Conservation (phyloP, 64 coral and sea anemone species). For the Montipora foliosa region DNA sequence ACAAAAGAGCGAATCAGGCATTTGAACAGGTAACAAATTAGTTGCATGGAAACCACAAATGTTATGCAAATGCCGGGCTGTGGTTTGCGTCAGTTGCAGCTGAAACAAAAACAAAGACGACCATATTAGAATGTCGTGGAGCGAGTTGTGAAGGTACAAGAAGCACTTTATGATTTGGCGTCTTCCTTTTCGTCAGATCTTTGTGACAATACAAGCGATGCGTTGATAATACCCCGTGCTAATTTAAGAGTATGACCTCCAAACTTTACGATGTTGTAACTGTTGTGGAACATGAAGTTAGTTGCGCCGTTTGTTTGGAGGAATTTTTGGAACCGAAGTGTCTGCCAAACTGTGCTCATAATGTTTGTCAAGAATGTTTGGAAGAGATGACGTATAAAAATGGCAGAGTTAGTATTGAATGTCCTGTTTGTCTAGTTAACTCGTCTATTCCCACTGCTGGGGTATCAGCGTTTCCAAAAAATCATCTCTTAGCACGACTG, state of each 20-base stretch:
- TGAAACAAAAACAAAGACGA: background rate
- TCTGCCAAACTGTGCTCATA: constrained; percentile 69
- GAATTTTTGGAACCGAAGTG: constrained; percentile 82
- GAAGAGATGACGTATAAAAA: constrained; percentile 48
- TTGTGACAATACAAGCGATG: background rate
- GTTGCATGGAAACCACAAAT: background rate
- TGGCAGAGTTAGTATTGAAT: constrained; percentile 37
- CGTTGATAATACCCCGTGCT: too few species aligned
- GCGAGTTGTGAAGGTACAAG: too few species aligned
- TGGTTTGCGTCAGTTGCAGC: constrained; percentile 19
- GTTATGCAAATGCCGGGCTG: constrained; percentile 16
- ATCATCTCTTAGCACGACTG: constrained; percentile 69
- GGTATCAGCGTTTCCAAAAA: constrained; percentile 67
- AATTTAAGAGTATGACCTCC: background rate
- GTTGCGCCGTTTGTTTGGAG: constrained; percentile 79
- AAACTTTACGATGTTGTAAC: background rate
- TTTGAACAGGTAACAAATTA: background rate
- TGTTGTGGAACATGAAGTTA: constrained; percentile 65
- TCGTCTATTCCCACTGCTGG: constrained; percentile 54
- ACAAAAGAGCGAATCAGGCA: too few species aligned
- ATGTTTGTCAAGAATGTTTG: constrained; percentile 75
- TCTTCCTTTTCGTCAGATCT: background rate
- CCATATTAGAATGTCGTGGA: background rate
- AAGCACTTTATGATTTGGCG: background rate
- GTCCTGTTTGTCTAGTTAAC: constrained; percentile 64